Conservation (phyloP, 2,888 invertebrate genomes). For the Cistogaster globosa region DNA sequence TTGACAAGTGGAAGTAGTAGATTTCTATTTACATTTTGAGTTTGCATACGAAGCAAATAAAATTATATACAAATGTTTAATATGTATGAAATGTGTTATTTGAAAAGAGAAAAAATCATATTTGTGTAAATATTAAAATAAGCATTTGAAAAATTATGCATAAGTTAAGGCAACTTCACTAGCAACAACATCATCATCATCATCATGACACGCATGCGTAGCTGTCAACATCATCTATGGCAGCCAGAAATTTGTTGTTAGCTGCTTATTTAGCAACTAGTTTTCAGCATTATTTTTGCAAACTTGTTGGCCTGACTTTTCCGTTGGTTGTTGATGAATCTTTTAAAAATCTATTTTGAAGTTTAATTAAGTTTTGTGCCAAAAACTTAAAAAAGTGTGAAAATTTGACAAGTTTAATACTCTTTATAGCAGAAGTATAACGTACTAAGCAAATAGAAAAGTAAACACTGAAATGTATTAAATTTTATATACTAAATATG, state of each 20-base stretch:
- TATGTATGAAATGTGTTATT: slow-evolving; percentile 44
- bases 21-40: slow-evolving; percentile 47
- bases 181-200: slow-evolving; percentile 20
- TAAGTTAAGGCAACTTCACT: slow-evolving; percentile 38
- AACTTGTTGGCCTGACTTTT: slow-evolving; percentile 60
- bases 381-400: slow-evolving; percentile 81
- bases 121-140: slow-evolving; percentile 9
- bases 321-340: slow-evolving; percentile 66
- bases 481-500: slow-evolving; percentile 1
- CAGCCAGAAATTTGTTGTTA: neutral
- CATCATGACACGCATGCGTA: slow-evolving; percentile 65
- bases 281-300: slow-evolving; percentile 23
- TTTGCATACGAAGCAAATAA: slow-evolving; percentile 6
- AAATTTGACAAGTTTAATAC: slow-evolving; percentile 82
- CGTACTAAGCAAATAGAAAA: slow-evolving; percentile 35
- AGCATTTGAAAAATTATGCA: slow-evolving; percentile 58
- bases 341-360: slow-evolving; percentile 76
- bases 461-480: slow-evolving; percentile 28
- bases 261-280: slow-evolving; percentile 37
- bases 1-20: slow-evolving; percentile 70
- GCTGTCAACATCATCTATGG: slow-evolving; percentile 62
- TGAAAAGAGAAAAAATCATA: slow-evolving; percentile 13
- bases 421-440: slow-evolving; percentile 57
- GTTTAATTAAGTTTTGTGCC: slow-evolving; percentile 81
- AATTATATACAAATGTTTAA: slow-evolving; percentile 4